Base-by-base conservation (phyloP, 2,113 vertebrate species). In the Vanacampus margaritifer region DNA sequence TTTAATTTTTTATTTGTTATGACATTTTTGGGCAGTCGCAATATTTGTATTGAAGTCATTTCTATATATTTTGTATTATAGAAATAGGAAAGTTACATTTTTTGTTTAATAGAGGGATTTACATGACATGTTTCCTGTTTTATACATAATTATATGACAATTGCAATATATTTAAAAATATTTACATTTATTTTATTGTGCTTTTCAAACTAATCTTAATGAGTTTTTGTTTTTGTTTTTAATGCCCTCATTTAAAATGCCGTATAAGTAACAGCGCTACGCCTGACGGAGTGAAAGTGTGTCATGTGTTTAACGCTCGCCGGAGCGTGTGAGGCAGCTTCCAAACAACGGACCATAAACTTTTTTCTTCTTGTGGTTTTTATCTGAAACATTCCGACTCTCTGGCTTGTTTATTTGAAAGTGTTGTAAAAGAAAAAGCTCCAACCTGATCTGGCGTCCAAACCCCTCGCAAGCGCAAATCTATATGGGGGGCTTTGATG, bases 401-500 rank as follows among this genome's bases (percentile, higher is more conserved):
- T 56, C 12, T 24, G 32, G 57, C 60, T 62, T 41, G 60, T 62
- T 62, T 62, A 62, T 43, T 62, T 62, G 39, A 61, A 61, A 24
- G 60, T 61, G 58, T 43, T 62, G 39, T 62, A 65, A 65, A 65
- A 65, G 23, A 50, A 43, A 64, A 45, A 26, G 26, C n/a, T 32
- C 11, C 8, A 50, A 64, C 43, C 63, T 65, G 43, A 32, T 35
- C 63, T 48, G 26, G 46, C 35, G 6, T 50, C 65, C 2, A 6
- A 23, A 21, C 51, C 58, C 58, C 57, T 68, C 28, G 54, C 3
- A 36, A 24, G 26, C 59, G 56, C 53, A 62, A 84, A 78, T 80
- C 80, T 83, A 46, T 87, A 26, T 58, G 82, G 67, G 14, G 60
- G 78, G 36, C 94, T 95, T 95, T 96, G 94, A 97, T 94, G 95